Base-by-base conservation (phyloP, 2,113 vertebrate species). In the Aegithalos caudatus region DNA sequence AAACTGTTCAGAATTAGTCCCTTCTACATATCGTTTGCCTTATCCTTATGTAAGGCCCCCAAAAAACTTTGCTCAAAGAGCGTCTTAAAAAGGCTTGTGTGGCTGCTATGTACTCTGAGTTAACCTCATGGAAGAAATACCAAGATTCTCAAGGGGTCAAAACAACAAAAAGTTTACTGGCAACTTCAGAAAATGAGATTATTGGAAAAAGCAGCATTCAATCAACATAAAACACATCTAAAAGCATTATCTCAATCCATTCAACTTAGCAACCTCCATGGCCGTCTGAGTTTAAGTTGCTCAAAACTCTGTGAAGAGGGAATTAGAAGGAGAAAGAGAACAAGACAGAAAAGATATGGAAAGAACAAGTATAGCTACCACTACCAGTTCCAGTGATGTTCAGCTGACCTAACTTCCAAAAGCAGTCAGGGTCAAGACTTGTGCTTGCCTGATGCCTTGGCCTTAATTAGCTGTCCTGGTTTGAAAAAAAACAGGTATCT, bases 371-470 rank as follows among this genome's bases (percentile, higher is more conserved):
- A 38, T 1, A 23, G 25, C 21, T 67, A 18, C 27, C 11, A 3
- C 11, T 42, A 21, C 20, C 1, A 1, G 20, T 35, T 51, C 21
- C 31, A 37, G 44, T 0, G 0, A 17, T 4, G 14, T 9, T 28
- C 38, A 53, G 62, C 45, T 28, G 4, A 23, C 8, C 27, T 10
- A 14, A 44, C 13, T 19, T 53, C 18, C 10, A 38, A 37, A 8
- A 40, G 6, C 3, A 77, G 22, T 3, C 7, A 13, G 6, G 9
- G 4, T 23, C 33, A 69, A 28, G 33, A 23, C 12, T 12, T 14
- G 8, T 14, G 7, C 27, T 37, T 44, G 10, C 7, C 10, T 44
- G 53, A 51, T 16, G 9, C 12, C 19, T 60, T 1, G 1, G 33
- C 8, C 40, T 51, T 19, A 27, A n/a, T n/a, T n/a, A n/a, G n/a